Percentiles rank a stretch among this genome's conserved stretches.
Evolutionary conservation across 2,113 vertebrate species (phyloP).

Genomic region (Alethe castanea): DNA sequence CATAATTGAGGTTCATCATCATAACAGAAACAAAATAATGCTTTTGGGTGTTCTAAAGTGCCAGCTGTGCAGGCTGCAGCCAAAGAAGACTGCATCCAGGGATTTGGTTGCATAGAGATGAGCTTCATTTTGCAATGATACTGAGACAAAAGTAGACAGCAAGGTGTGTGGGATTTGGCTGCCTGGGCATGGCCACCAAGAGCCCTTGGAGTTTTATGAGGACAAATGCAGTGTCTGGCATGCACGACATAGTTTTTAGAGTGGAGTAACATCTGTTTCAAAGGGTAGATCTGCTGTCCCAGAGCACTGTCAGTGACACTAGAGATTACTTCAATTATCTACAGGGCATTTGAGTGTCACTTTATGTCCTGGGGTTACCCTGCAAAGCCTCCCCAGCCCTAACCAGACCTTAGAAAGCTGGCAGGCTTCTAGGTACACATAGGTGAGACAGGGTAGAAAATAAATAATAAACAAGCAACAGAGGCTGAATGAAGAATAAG

Average conservation of each 20-base stretch:
- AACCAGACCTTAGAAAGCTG: neutral
- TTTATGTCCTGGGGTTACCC: neutral
- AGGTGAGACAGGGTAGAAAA: neutral
- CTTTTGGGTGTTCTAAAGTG: neutral
- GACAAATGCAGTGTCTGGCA: neutral
- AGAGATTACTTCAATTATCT: neutral
- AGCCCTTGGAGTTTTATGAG: neutral
- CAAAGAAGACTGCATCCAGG: neutral
- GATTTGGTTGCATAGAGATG: neutral
- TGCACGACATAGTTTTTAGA: rapidly evolving
- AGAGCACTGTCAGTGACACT: neutral
- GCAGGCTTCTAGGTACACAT: neutral
- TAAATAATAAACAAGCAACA: neutral
- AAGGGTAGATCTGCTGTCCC: neutral
- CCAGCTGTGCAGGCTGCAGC: neutral
- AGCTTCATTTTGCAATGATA: neutral
- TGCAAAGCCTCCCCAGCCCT: neutral
- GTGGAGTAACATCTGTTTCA: neutral
- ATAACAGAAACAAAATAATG: neutral
- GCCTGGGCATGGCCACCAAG: neutral
- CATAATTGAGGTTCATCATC: neutral
- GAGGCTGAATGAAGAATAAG: neutral
- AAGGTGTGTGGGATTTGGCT: neutral
- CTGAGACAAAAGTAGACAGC: neutral
- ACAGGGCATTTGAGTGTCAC: neutral